Conservation (phyloP, 2,113 vertebrate genomes). For the Antennarius striatus region DNA sequence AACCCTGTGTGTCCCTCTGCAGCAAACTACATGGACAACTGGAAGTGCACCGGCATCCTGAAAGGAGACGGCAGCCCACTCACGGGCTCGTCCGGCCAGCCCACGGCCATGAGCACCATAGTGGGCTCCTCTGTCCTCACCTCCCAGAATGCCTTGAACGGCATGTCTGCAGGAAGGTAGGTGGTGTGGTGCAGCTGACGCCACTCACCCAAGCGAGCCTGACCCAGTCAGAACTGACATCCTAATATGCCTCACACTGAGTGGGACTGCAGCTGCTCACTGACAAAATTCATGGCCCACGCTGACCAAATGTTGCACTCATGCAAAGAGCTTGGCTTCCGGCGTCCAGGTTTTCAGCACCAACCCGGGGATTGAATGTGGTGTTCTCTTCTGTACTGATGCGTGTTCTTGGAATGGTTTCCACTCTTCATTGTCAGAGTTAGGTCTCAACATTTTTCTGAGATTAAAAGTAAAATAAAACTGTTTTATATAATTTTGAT, state of each 20-base stretch:
- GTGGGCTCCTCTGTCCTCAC: slow-evolving; percentile 83
- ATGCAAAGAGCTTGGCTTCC: slow-evolving; percentile 75
- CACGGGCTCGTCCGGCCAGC: slow-evolving; percentile 85
- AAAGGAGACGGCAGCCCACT: slow-evolving; percentile 97
- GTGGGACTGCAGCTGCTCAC: slow-evolving; percentile 59
- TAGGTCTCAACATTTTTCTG: slow-evolving; percentile 19
- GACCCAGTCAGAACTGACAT: slow-evolving; percentile 58
- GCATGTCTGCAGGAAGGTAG: slow-evolving; percentile 92
- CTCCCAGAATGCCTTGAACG: slow-evolving; percentile 88
- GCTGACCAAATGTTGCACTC: slow-evolving; percentile 51
- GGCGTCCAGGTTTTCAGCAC: slow-evolving; percentile 20
- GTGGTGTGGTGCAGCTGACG: slow-evolving; percentile 63
- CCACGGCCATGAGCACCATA: slow-evolving; percentile 85
- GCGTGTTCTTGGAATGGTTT: slow-evolving; percentile 28
- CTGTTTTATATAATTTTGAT: slow-evolving; percentile 43
- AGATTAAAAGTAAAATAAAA: slow-evolving; percentile 54
- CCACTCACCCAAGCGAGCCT: slow-evolving; percentile 48
- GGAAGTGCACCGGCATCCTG: slow-evolving; percentile 97
- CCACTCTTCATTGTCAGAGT: slow-evolving; percentile 27
- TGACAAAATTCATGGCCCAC: slow-evolving; percentile 47
- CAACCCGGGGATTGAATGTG: slow-evolving; percentile 38
- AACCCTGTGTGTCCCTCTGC: slow-evolving; percentile 12
- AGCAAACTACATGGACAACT: slow-evolving; percentile 99
- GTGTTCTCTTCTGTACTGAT: slow-evolving; percentile 21
- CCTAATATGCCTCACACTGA: slow-evolving; percentile 59